A percentile compares a stretch with the other conserved stretches of the same genome.
phyloP scores from a whole-genome alignment of 2,113 vertebrate genomes.

The Aythya baeri region DNA sequence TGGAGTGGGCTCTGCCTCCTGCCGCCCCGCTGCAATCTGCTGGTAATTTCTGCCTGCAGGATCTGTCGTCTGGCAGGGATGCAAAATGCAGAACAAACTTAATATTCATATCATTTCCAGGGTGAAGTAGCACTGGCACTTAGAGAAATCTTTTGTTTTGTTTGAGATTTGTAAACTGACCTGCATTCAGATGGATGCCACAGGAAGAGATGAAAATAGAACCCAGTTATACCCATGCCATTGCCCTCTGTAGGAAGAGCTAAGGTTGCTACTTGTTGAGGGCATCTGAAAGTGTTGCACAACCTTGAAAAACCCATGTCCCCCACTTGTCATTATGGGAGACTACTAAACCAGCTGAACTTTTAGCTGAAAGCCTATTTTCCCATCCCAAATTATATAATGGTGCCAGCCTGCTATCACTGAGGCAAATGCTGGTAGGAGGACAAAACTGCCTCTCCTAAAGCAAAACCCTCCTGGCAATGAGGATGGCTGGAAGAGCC shows the following conservation, averaged over 20 bases:
- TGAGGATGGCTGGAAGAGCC: not conserved
- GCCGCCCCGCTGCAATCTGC: rapidly evolving
- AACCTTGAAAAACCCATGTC: not conserved
- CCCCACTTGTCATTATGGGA: not conserved
- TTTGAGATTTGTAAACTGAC: not conserved
- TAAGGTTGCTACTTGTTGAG: not conserved
- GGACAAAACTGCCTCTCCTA: not conserved
- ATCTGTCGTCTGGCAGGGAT: rapidly evolving
- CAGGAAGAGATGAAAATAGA: not conserved
- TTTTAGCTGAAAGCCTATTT: not conserved
- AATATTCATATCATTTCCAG: not conserved
- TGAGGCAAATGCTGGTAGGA: not conserved
- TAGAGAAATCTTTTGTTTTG: not conserved
- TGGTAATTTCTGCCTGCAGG: not conserved
- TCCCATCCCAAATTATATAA: not conserved
- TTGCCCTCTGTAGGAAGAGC: not conserved
- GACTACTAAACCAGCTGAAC: not conserved
- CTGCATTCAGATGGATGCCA: not conserved
- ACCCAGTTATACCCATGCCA: not conserved
- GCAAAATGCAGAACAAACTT: not conserved
- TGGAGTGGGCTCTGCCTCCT: not conserved
- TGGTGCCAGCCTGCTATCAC: not conserved
- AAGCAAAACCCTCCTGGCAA: not conserved
- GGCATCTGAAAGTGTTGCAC: not conserved
- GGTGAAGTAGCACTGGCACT: not conserved